Base-by-base conservation (phyloP, 2,113 vertebrate species). In the Strix aluco region DNA sequence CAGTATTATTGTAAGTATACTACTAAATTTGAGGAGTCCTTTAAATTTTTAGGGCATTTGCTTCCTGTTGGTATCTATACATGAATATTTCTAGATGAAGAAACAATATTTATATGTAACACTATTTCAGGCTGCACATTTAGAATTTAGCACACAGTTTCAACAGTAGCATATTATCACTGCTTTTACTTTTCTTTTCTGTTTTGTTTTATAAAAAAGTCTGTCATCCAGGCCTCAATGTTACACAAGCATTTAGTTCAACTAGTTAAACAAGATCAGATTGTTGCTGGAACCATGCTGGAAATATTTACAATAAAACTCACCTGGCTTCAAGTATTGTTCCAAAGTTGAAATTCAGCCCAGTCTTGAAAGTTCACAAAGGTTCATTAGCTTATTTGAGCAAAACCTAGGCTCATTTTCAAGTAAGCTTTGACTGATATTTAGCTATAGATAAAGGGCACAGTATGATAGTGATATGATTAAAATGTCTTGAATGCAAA, bases 331-430 rank as follows among this genome's bases (percentile, higher is more conserved):
- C 61, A 36, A 88, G 67, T 42, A 82, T 95, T 90, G 88, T 88
- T 96, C 57, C 55, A 86, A 88, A 70, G 74, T 47, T 96, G 92
- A 97, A 95, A 93, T n/a, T 67, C 85, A 93, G 88, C 67, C 96
- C 85, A 95, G 90, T 47, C 63, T 92, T 82, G 58, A 92, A 94
- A 97, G 90, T 96, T 97, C 84, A 92, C 90, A 81, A 70, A 81
- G 78, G 94, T 96, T 96, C 94, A 90, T 96, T 93, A 96, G 75
- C 67, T 80, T 94, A 81, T 86, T 93, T 74, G 63, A 95, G 63
- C 59, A 95, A 96, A 96, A 90, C 20, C 38, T 81, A 92, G 85
- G 75, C 86, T 92, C 75, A 15, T 73, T 96, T 96, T 96, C 74
- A 92, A 92, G 85, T 73, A 80, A 92, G 88, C 63, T 93, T 96